Base-by-base conservation (phyloP, 2,888 invertebrate genomes). In the Plebejus argus region DNA sequence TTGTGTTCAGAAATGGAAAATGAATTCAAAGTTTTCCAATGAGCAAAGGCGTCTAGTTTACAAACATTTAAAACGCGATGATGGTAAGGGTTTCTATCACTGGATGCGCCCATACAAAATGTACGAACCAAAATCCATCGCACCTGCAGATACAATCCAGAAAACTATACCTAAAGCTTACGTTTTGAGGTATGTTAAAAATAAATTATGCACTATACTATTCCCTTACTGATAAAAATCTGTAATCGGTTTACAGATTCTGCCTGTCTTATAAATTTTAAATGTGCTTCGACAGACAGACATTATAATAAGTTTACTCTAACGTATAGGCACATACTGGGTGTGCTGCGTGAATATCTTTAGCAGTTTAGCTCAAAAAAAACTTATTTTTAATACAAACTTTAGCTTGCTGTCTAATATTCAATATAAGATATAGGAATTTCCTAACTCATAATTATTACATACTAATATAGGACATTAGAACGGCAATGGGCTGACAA, bases 61-160 rank as follows among this genome's bases (percentile, higher is more conserved):
- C 80, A 91, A 90, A 79, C 90, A 93, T 82, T 83, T 92, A 56
- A 90, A 89, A 79, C 82, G 85, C 56, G 90, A 92, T 77, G 35
- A 78, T 0, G 90, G 90, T 1, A 93, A 93, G 86, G 93, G 92
- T 0, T 92, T 91, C 79, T 94, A 94, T 78, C 90, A 91, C 74
- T 94, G 94, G 94, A 94, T 94, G 94, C 86, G 94, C 8, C 93
- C 94, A 0, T 92, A 90, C 79, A 85, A 85, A 4, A 86, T 90
- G 78, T 92, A 90, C 77, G 80, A 84, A 58, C 87, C 90, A 0
- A 83, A 85, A 58, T 87, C 91, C 0, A 85, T 82, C 79, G 89
- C 87, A 79, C 88, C 90, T 3, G 85, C 85, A 2, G 88, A 86
- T 53, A 86, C 87, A 1, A 76, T 90, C 28, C 88, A 89, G 1